These are phyloP conservation scores for Drosophila anomalata DNA, from an alignment of 2,888 invertebrate genomes.

Conservation along the genomic window DNA sequence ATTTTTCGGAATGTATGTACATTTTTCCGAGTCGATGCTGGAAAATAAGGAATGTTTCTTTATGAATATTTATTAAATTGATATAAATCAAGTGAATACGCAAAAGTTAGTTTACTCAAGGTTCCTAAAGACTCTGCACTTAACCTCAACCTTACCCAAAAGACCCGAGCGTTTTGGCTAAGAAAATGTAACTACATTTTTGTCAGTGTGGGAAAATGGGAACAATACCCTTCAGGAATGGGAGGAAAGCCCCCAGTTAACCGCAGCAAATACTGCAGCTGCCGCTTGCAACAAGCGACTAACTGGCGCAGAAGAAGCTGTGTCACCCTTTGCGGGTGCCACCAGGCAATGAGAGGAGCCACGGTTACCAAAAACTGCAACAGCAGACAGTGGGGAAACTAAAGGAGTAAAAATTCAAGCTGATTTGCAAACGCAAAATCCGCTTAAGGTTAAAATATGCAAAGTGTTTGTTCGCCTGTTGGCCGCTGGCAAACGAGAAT, in stretches of 20 bases:
- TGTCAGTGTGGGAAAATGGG: slow-evolving; percentile 3
- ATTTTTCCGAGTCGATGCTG: not conserved
- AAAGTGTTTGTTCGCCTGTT: slow-evolving; percentile 46
- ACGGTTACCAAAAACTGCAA: not conserved
- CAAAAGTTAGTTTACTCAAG: too few species aligned
- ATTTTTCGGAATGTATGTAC: not conserved
- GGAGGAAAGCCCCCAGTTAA: not conserved
- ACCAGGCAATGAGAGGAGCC: slow-evolving; percentile 25
- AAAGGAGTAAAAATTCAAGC: slow-evolving; percentile 36
- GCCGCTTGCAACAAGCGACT: slow-evolving; percentile 16
- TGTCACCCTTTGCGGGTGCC: slow-evolving; percentile 29
- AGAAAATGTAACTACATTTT: not conserved
- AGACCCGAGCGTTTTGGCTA: too few species aligned
- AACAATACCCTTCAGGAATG: not conserved
- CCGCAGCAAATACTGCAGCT: slow-evolving; percentile 18
- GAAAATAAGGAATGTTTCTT: not conserved
- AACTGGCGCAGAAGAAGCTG: slow-evolving; percentile 22
- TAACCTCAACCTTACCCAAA: not conserved
- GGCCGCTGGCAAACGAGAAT: slow-evolving; percentile 30
- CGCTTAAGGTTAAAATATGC: slow-evolving; percentile 54
- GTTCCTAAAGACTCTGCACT: too few species aligned
- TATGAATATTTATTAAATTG: too few species aligned
- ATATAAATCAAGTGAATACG: too few species aligned
- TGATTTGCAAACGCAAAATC: slow-evolving; percentile 53
- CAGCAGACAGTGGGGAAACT: slow-evolving; percentile 11